phyloP scores from a whole-genome alignment of 2,113 vertebrate genomes.

The Prolemur simus region DNA sequence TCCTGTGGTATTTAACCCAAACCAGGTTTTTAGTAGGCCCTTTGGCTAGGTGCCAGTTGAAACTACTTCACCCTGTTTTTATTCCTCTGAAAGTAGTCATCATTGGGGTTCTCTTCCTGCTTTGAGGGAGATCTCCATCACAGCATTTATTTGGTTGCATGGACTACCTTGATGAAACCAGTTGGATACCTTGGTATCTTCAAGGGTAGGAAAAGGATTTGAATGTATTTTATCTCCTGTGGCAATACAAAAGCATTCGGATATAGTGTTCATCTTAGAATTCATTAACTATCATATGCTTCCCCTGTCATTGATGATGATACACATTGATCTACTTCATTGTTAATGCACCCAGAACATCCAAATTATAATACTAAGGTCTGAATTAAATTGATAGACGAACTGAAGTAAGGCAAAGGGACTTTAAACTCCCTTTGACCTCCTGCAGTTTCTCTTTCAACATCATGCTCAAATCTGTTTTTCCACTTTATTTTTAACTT shows the following conservation, averaged over 20 bases:
- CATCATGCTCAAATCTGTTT: slow-evolving; percentile 77
- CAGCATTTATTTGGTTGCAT: not conserved
- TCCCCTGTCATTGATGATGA: not conserved
- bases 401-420: slow-evolving; percentile 21
- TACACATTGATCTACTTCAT: not conserved
- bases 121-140: not conserved
- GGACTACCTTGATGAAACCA: not conserved
- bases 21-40: slow-evolving; percentile 40
- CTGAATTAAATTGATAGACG: slow-evolving; percentile 16
- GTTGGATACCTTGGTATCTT: not conserved
- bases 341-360: not conserved
- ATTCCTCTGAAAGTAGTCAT: not conserved
- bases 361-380: not conserved
- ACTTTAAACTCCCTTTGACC: slow-evolving; percentile 70
- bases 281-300: not conserved
- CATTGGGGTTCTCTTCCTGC: not conserved
- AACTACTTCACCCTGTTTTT: slow-evolving; percentile 6
- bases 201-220: not conserved
- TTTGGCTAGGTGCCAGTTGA: slow-evolving; percentile 2
- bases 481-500: slow-evolving; percentile 82
- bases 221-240: slow-evolving; percentile 1
- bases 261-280: not conserved
- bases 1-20: slow-evolving; percentile 51
- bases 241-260: slow-evolving; percentile 9
- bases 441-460: slow-evolving; percentile 58